Evolutionary conservation across 2,888 invertebrate species (phyloP), one percentile per base, ranked within the genome.

Genomic region (Limnephilus rhombicus): DNA sequence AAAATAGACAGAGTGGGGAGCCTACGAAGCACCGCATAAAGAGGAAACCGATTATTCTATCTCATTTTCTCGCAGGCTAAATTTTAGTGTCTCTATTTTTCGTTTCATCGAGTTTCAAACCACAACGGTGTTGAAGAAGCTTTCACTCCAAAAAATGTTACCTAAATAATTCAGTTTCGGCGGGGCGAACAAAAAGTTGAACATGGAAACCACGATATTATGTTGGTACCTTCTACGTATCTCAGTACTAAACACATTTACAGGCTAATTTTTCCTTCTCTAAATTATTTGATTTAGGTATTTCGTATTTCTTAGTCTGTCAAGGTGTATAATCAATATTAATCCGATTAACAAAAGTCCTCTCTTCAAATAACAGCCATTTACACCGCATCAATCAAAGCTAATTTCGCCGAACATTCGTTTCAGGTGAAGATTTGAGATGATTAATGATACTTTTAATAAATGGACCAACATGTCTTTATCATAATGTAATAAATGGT

Each of bases 381-480:
- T n/a, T 45, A 29, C 45, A n/a, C 45, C 24, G 85, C 45, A 29
- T 87, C 87, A 87, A 87, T 87, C 53, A 87, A 87, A 87, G 87
- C 29, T 53, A 31, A 87, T 68, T 87, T 87, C 45, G 24, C 68
- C 87, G n/a, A 45, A 86, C 41, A 45, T 86, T 86, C 49, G 13
- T 86, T n/a, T 82, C 82, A 82, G 13, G 29, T 29, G 85, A 86
- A 45, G 41, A 45, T 49, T 0, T 13, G 29, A 37, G 45, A 86
- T n/a, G 85, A 86, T 86, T 86, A 49, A 86, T 86, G 85, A 86
- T 29, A 83, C 2, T 15, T 31, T 15, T 34, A 83, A 83, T 83
- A 83, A 34, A 15, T 37, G 24, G 68, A 68, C 68, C 68, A 68
- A 68, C 68, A 68, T 24, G 68, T 68, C 68, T 68, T 68, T 68